Percentiles rank a stretch among this genome's conserved stretches.
Evolutionary conservation across 2,797 vertebrate species (phyloP).

Genomic region (Clarias laeviceps): DNA sequence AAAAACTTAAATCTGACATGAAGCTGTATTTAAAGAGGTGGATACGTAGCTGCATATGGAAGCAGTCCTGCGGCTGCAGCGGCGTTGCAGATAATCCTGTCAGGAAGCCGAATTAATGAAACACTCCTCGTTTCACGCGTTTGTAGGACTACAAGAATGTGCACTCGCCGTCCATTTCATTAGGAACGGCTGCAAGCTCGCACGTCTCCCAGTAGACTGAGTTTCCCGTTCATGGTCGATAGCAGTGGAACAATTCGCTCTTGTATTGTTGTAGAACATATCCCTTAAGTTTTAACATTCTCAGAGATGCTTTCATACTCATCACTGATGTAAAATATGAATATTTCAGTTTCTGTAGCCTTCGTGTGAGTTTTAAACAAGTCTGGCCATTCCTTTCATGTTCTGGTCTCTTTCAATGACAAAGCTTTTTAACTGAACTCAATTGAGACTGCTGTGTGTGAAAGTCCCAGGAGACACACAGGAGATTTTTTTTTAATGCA

Average conservation of each 20-base stretch:
- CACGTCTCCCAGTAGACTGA: neutral
- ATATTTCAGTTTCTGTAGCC: neutral
- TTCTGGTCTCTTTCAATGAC: neutral
- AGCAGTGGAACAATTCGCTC: neutral
- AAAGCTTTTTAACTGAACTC: neutral
- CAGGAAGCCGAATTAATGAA: constrained; percentile 24
- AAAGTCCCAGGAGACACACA: neutral
- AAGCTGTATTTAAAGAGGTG: constrained; percentile 38
- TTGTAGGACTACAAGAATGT: neutral
- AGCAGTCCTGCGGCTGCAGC: constrained; percentile 18
- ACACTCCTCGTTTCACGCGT: neutral
- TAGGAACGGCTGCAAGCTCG: neutral
- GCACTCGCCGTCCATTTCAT: neutral
- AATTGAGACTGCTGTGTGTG: neutral
- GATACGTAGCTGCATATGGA: constrained; percentile 16
- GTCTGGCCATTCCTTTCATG: neutral
- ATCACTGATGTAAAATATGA: neutral
- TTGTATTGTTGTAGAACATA: neutral
- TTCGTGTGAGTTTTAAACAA: neutral
- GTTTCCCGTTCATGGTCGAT: neutral
- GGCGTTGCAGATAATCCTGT: constrained; percentile 16
- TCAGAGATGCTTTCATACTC: neutral
- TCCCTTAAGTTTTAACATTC: neutral
- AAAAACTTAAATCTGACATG: constrained; percentile 34
- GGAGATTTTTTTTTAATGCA: neutral